These are phyloP conservation scores for Yponomeuta cagnagella DNA, from an alignment of 2,888 invertebrate genomes.

Conservation along the genomic window DNA sequence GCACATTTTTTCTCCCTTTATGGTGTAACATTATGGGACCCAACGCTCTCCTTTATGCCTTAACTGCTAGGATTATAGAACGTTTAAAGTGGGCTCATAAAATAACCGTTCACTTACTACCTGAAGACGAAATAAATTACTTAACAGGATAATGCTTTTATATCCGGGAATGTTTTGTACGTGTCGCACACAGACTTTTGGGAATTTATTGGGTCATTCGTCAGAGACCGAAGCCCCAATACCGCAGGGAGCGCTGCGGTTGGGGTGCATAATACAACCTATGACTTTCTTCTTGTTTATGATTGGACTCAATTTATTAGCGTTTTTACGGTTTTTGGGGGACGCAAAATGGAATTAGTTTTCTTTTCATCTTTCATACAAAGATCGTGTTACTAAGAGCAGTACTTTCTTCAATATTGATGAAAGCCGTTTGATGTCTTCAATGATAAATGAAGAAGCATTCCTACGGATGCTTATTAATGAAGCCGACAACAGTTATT, in stretches of 20 bases:
- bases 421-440: not conserved
- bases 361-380: not conserved
- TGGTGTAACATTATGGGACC: constrained; percentile 56
- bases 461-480: constrained; percentile 20
- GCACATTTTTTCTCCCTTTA: constrained; percentile 57
- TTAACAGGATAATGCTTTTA: constrained; percentile 74
- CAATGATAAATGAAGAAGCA: not conserved
- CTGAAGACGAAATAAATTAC: constrained; percentile 74
- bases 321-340: constrained; percentile 24
- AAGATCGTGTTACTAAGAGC: constrained; percentile 2
- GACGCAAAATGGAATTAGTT: constrained; percentile 14
- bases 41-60: constrained; percentile 62
- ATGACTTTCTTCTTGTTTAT: constrained; percentile 55
- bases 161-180: constrained; percentile 67
- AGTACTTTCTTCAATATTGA: not conserved
- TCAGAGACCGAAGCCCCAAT: constrained; percentile 51
- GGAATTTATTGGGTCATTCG: constrained; percentile 74
- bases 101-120: constrained; percentile 64
- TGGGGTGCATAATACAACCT: constrained; percentile 66
- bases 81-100: constrained; percentile 68
- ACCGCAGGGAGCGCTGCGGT: constrained; percentile 61
- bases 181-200: constrained; percentile 68
- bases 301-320: constrained; percentile 62
- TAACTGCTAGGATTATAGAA: constrained; percentile 67
- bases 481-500: constrained; percentile 10